Evolutionary conservation across 1,140 invertebrate genomes (phyloP).

Genomic region (Phocides pigmalion): DNA sequence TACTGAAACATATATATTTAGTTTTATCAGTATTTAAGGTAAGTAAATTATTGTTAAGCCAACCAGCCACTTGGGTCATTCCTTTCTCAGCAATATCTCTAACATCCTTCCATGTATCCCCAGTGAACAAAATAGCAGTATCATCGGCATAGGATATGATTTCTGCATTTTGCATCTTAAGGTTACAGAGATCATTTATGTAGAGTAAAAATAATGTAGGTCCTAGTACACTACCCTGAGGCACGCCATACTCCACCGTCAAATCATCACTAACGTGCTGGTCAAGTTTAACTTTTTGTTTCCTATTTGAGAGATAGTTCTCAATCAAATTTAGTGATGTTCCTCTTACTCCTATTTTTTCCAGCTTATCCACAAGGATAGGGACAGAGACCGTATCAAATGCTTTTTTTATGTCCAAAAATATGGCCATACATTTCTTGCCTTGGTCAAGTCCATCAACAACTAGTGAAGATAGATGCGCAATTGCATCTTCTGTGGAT

Average conservation of each 20-base stretch:
- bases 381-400: too few relatives aligned
- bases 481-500: conserved; percentile 57
- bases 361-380: conserved; percentile 29
- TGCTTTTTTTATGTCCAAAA: too few relatives aligned
- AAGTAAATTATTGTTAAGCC: conserved; percentile 27
- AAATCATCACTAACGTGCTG: conserved; percentile 8
- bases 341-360: conserved; percentile 34
- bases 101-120: conserved; percentile 14
- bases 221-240: conserved; percentile 35
- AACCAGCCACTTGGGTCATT: conserved; percentile 11
- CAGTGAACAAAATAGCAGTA: conserved; percentile 29
- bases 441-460: conserved; percentile 29
- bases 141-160: conserved; percentile 18
- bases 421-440: conserved; percentile 31
- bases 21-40: conserved; percentile 27
- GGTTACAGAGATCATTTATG: conserved; percentile 32
- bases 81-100: conserved; percentile 12
- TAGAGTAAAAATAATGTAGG: conserved; percentile 35
- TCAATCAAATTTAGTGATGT: conserved; percentile 13
- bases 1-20: conserved; percentile 22
- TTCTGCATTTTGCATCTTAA: not conserved
- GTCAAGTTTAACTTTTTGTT: conserved; percentile 29
- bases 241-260: conserved; percentile 29
- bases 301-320: conserved; percentile 24
- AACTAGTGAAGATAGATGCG: conserved; percentile 29